A percentile compares a stretch with the other conserved stretches of the same genome.
These are phyloP conservation scores for Leptocoma aspasia DNA, from an alignment of 2,113 vertebrate genomes.

Conservation along the genomic window DNA sequence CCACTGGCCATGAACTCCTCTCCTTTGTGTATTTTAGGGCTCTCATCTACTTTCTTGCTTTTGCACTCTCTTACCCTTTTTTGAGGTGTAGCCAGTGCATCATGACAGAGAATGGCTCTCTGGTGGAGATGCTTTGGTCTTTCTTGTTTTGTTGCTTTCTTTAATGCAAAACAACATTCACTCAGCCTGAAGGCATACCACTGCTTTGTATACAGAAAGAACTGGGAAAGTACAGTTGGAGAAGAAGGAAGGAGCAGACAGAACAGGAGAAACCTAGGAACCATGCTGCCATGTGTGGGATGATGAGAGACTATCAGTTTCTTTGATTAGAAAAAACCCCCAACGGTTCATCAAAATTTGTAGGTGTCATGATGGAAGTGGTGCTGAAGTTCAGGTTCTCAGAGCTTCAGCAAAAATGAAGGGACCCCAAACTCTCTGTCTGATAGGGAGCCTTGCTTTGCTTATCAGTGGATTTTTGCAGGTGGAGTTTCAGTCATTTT, in stretches of 20 bases:
- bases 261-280: background rate
- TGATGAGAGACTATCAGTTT: background rate
- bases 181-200: background rate
- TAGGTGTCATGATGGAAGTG: background rate
- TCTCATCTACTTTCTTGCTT: background rate
- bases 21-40: background rate
- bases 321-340: background rate
- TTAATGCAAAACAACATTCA: background rate
- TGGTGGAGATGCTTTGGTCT: background rate
- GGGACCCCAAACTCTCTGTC: background rate
- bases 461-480: background rate
- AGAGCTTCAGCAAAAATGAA: background rate
- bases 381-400: background rate
- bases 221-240: background rate
- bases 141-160: background rate
- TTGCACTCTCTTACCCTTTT: background rate
- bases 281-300: background rate
- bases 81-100: background rate
- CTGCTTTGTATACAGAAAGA: background rate
- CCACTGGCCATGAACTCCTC: background rate
- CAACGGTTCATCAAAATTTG: background rate
- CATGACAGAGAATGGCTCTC: background rate
- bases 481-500: background rate
- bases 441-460: background rate
- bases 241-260: background rate